phyloP scores from a whole-genome alignment of 1,140 invertebrate genomes.

The Panagrolaimus sp. region DNA sequence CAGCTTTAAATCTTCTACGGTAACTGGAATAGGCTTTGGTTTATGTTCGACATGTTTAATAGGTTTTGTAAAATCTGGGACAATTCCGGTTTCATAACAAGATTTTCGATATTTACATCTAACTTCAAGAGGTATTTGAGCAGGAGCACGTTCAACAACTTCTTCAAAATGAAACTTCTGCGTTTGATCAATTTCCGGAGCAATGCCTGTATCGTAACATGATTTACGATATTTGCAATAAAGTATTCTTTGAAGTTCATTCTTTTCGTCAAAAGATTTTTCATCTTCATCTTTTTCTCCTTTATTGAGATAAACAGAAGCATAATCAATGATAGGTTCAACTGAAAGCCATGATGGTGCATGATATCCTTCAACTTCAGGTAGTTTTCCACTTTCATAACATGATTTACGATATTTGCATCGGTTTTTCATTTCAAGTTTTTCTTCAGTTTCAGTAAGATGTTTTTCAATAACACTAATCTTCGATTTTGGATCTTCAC shows the following conservation, averaged over 20 bases:
- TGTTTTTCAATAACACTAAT: slow-evolving; percentile 5
- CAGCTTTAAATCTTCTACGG: background rate
- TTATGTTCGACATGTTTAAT: slow-evolving; percentile 18
- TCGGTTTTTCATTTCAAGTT: background rate
- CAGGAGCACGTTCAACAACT: slow-evolving; percentile 4
- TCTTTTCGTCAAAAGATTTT: slow-evolving; percentile 30
- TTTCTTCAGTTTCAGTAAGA: slow-evolving; percentile 21
- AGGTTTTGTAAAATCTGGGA: slow-evolving; percentile 21
- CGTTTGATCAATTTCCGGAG: slow-evolving; percentile 17
- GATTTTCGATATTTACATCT: slow-evolving; percentile 24
- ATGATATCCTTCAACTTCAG: slow-evolving; percentile 23
- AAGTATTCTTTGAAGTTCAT: slow-evolving; percentile 32
- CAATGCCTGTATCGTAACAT: slow-evolving; percentile 34
- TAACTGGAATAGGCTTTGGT: slow-evolving; percentile 17
- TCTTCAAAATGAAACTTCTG: background rate
- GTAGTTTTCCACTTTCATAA: slow-evolving; percentile 39
- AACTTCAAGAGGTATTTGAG: background rate
- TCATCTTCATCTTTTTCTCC: background rate
- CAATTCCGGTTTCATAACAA: slow-evolving; percentile 29
- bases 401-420: slow-evolving; percentile 45
- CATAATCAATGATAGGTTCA: background rate
- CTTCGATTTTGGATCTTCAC: background rate
- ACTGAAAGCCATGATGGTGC: slow-evolving; percentile 1
- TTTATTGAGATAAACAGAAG: background rate
- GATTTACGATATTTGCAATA: slow-evolving; percentile 38